These are phyloP conservation scores for Salvelinus sp. DNA, from an alignment of 2,113 vertebrate genomes.

Conservation along the genomic window DNA sequence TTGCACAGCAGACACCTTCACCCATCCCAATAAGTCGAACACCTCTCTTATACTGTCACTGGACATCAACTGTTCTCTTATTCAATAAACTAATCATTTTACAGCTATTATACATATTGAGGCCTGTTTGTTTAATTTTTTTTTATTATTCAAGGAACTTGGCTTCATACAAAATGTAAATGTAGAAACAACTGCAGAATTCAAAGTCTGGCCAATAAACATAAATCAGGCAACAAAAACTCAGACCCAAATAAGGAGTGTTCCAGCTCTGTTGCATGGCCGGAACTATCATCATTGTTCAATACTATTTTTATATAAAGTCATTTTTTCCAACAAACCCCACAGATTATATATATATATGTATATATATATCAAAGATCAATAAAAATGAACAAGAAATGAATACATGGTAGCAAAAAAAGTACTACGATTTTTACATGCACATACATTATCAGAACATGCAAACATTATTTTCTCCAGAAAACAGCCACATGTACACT, in stretches of 20 bases:
- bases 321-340: conserved; percentile 79
- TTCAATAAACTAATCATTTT: background rate
- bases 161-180: conserved; percentile 94
- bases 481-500: conserved; percentile 78
- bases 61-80: background rate
- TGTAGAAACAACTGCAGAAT: conserved; percentile 97
- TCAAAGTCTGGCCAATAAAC: conserved; percentile 89
- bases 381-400: conserved; percentile 91
- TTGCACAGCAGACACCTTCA: background rate
- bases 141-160: conserved; percentile 86
- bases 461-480: conserved; percentile 82
- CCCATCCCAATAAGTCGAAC: background rate
- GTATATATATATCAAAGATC: conserved; percentile 81
- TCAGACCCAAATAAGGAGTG: conserved; percentile 68
- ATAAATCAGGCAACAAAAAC: conserved; percentile 86
- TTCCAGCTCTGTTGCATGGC: conserved; percentile 75
- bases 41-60: background rate
- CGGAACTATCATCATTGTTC: conserved; percentile 66
- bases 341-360: conserved; percentile 72
- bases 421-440: conserved; percentile 90
- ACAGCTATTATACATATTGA: conserved; percentile 1
- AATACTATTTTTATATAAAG: conserved; percentile 85
- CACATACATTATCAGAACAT: conserved; percentile 90
- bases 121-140: conserved; percentile 48
- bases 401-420: conserved; percentile 89